Evolutionary conservation across 2,888 invertebrate species (phyloP), one percentile per base, ranked within the genome.

Genomic region (Clostera curtula): DNA sequence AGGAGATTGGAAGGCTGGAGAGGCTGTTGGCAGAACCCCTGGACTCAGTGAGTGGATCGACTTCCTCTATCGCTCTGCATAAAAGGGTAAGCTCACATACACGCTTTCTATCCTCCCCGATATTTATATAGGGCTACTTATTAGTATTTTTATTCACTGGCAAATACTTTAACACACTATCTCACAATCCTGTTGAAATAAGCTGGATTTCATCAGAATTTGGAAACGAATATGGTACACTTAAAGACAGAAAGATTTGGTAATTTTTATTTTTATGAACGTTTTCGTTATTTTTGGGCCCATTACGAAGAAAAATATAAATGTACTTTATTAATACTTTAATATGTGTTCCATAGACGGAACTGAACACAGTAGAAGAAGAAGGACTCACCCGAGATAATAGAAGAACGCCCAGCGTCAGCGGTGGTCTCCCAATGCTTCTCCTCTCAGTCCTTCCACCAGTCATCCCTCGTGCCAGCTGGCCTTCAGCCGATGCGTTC

Each of bases 1-100:
- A 88, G 24, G 93, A 95, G 70, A 91, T 94, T 25, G 87, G 88
- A 5, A 87, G 90, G 31, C 69, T 95, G 44, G 93, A 94, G 62
- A 89, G 84, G 56, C 73, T 89, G 28, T 60, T 93, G 40, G 77
- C 90, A 4, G 89, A 90, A 35, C 86, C 88, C 0, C 50, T 84
- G 24, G 88, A 88, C 10, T 86, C 88, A 1, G 82, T 85, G 2
- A 85, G 45, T 3, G 47, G 54, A 0, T 62, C 62, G 1, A 50
- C 86, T 44, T 72, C 74, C 2, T 86, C 86, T 19, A 75, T 85
- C 12, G 43, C 70, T 7, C 36, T 77, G 24, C 73, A 80, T 43
- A 72, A 63, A 56, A 57, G 77, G 36, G 69, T 68, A 33, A 61
- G 63, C 40, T 12, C 10, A 15, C 21, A 8, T 4, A 1, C 4